A percentile compares a stretch with the other conserved stretches of the same genome.
phyloP scores from a whole-genome alignment of 2,113 vertebrate genomes.

The Oryzias curvinotus region DNA sequence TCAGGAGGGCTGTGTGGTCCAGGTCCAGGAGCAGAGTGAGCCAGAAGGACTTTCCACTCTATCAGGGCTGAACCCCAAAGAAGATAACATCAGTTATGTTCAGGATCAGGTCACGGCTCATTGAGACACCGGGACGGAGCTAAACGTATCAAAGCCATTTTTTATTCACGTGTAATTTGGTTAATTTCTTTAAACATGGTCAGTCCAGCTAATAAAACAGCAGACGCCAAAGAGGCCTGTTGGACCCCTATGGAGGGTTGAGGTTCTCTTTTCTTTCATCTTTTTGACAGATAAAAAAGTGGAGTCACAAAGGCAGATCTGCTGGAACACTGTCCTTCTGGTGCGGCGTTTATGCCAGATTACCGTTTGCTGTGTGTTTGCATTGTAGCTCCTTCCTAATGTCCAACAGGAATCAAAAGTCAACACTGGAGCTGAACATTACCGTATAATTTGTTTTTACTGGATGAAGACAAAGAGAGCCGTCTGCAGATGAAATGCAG shows the following conservation, averaged over 20 bases:
- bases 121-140: constrained; percentile 71
- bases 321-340: background rate
- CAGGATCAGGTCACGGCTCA: constrained; percentile 58
- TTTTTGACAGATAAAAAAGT: constrained; percentile 9
- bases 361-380: background rate
- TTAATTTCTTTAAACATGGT: constrained; percentile 60
- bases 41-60: background rate
- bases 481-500: background rate
- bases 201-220: constrained; percentile 29
- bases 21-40: constrained; percentile 5
- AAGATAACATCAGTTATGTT: constrained; percentile 68
- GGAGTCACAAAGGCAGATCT: background rate
- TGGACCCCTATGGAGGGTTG: constrained; percentile 41
- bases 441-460: background rate
- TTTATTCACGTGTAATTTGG: constrained; percentile 73
- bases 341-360: background rate
- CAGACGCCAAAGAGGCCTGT: constrained; percentile 29
- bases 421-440: background rate
- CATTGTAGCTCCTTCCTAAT: background rate
- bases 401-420: background rate
- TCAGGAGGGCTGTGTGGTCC: constrained; percentile 25
- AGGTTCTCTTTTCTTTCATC: constrained; percentile 42
- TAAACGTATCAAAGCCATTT: constrained; percentile 71
- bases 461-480: background rate
- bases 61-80: constrained; percentile 2